A percentile compares a stretch with the other conserved stretches of the same genome.
phyloP scores from a whole-genome alignment of 2,797 vertebrate species.

The Sylvia borin region DNA sequence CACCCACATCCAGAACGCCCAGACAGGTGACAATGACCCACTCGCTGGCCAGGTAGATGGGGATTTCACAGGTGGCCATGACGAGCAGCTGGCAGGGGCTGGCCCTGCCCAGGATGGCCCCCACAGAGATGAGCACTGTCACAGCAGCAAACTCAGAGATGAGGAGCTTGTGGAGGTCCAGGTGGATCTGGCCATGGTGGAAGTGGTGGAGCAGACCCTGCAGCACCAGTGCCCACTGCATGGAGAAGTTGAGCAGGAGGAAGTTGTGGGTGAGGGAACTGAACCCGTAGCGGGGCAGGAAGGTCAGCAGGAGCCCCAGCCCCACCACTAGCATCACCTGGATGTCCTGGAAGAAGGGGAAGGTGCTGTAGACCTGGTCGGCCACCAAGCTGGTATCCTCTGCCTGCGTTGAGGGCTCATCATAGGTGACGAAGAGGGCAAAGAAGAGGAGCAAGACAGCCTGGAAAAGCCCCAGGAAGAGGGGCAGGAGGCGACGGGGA shows the following conservation, averaged over 20 bases:
- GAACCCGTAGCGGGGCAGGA: constrained; percentile 83
- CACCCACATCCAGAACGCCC: constrained; percentile 82
- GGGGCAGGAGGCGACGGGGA: constrained; percentile 73
- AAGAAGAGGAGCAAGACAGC: constrained; percentile 74
- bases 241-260: constrained; percentile 82
- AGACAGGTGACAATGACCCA: constrained; percentile 79
- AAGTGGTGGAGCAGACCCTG: constrained; percentile 84
- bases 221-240: constrained; percentile 85
- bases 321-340: constrained; percentile 88
- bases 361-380: constrained; percentile 74
- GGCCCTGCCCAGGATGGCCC: constrained; percentile 84
- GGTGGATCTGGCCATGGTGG: constrained; percentile 76
- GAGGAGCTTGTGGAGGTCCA: constrained; percentile 82
- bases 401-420: constrained; percentile 55
- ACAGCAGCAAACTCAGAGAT: constrained; percentile 83
- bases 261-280: constrained; percentile 85
- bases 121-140: constrained; percentile 84
- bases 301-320: constrained; percentile 84
- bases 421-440: constrained; percentile 76
- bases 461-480: constrained; percentile 76
- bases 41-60: constrained; percentile 78
- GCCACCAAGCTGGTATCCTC: constrained; percentile 67
- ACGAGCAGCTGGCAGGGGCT: constrained; percentile 85
- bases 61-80: constrained; percentile 83
- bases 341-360: constrained; percentile 84